Percentiles rank a stretch among this genome's conserved stretches.
phyloP scores from a whole-genome alignment of 2,888 invertebrate genomes.

The Gisinianus flammeolus region DNA sequence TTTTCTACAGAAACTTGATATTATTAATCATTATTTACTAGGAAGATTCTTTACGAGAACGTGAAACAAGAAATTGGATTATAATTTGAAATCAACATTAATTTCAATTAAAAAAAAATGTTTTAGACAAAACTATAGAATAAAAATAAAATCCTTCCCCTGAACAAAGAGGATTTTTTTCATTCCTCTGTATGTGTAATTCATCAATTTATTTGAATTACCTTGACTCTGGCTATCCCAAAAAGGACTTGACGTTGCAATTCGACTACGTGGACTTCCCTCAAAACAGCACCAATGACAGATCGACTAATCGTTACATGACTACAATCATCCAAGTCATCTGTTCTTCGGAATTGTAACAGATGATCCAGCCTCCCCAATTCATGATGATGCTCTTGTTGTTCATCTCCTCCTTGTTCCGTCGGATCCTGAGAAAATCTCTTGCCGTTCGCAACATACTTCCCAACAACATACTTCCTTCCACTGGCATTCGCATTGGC shows the following conservation, averaged over 20 bases:
- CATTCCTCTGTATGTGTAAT: too few relatives aligned
- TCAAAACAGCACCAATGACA: conserved; percentile 48
- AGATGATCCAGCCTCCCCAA: conserved; percentile 52
- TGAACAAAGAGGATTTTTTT: too few relatives aligned
- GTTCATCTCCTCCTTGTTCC: not conserved
- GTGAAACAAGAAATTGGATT: not conserved
- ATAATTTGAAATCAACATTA: not conserved
- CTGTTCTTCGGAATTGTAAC: conserved; percentile 45
- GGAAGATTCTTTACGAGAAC: too few relatives aligned
- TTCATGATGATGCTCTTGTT: not conserved
- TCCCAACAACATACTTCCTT: not conserved
- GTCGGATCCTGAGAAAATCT: not conserved
- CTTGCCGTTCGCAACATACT: conserved; percentile 12
- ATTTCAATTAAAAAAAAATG: not conserved
- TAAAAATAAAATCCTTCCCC: too few relatives aligned
- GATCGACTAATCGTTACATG: conserved; percentile 40
- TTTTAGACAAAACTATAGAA: not conserved
- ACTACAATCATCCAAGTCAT: conserved; percentile 39
- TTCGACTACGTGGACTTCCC: conserved; percentile 53
- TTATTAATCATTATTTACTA: too few relatives aligned
- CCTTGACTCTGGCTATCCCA: conserved; percentile 52
- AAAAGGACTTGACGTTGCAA: conserved; percentile 54
- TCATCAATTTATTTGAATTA: too few relatives aligned
- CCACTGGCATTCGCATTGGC: conserved; percentile 21
- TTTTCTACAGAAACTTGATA: too few relatives aligned